These are phyloP conservation scores for Exocentrus adspersus DNA, from an alignment of 2,888 invertebrate species.

Conservation along the genomic window DNA sequence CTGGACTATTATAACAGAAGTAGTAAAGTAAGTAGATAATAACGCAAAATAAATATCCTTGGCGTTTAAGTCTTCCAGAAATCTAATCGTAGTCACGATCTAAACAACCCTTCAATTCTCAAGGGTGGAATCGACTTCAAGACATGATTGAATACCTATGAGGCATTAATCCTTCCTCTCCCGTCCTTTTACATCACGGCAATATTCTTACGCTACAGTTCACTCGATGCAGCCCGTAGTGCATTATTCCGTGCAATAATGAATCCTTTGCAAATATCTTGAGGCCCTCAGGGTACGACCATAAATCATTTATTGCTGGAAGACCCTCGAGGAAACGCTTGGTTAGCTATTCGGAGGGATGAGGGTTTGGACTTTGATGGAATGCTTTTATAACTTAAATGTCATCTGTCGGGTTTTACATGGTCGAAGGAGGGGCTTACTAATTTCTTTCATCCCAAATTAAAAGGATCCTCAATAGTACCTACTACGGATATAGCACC, in stretches of 20 bases:
- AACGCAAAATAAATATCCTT: too few relatives aligned
- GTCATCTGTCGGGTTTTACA: constrained; percentile 18
- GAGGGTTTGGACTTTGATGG: constrained; percentile 23
- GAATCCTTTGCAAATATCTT: constrained; percentile 18
- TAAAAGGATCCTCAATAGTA: neutral
- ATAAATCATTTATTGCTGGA: constrained; percentile 20
- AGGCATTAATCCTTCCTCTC: constrained; percentile 17
- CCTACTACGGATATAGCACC: too few relatives aligned
- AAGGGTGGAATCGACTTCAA: constrained; percentile 1
- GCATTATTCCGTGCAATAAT: constrained; percentile 13
- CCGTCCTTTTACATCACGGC: constrained; percentile 2
- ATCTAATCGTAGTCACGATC: neutral
- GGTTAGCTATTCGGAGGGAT: constrained; percentile 12
- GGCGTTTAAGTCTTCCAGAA: too few relatives aligned
- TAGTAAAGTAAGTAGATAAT: too few relatives aligned
- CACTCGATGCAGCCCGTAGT: constrained; percentile 16
- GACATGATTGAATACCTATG: constrained; percentile 8
- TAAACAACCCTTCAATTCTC: neutral
- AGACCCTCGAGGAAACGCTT: constrained; percentile 7
- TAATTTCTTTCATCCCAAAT: constrained; percentile 15
- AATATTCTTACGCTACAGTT: constrained; percentile 4
- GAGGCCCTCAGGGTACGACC: neutral
- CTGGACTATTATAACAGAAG: too few relatives aligned
- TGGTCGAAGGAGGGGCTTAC: constrained; percentile 8
- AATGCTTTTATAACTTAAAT: constrained; percentile 17